Percentiles rank a stretch among this genome's conserved stretches.
phyloP scores from a whole-genome alignment of 2,797 vertebrate species.

The Trachops cirrhosus region DNA sequence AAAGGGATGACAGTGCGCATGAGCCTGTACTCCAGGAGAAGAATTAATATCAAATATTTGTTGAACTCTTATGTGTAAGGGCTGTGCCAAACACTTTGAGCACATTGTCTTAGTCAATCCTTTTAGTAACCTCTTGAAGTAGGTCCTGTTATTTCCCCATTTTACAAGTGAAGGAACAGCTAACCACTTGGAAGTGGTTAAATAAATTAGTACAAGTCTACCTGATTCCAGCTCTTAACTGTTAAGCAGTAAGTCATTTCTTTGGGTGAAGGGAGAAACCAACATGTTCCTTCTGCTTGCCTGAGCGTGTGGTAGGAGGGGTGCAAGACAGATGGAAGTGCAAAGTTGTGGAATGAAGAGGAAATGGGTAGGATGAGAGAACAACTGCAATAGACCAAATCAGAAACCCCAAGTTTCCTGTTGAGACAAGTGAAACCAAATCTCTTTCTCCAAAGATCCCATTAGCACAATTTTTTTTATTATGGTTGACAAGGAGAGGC shows the following conservation, averaged over 20 bases:
- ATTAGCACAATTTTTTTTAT: neutral
- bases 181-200: neutral
- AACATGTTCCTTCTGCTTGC: neutral
- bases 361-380: neutral
- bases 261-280: neutral
- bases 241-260: neutral
- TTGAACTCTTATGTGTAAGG: neutral
- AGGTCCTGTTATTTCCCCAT: neutral
- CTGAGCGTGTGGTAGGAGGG: neutral
- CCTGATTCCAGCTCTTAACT: neutral
- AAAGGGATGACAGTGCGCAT: neutral
- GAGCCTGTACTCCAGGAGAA: neutral
- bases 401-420: conserved; percentile 19
- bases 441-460: neutral
- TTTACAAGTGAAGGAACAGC: conserved; percentile 48
- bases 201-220: neutral
- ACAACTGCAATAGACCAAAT: neutral
- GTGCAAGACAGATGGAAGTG: neutral
- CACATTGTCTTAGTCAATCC: conserved; percentile 18
- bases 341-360: neutral
- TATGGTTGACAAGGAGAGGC: neutral
- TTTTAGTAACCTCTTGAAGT: conserved; percentile 28
- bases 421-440: conserved; percentile 19
- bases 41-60: conserved; percentile 21
- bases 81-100: neutral